Conservation (phyloP, 2,797 vertebrate genomes). For the Phrynocephalus forsythii region DNA sequence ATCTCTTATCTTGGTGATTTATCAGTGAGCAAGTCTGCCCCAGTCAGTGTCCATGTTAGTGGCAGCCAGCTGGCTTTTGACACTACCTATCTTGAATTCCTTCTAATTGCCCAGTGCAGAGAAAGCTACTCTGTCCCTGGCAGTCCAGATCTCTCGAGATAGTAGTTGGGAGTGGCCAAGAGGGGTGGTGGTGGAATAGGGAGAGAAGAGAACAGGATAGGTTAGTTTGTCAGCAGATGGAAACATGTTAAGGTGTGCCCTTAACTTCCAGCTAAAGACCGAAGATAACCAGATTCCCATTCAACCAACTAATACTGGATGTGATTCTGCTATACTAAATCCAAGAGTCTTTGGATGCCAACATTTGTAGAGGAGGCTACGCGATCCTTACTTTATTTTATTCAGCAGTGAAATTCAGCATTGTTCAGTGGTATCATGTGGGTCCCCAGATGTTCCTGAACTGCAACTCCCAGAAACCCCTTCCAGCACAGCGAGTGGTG, state of each 20-base stretch:
- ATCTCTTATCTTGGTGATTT: background rate
- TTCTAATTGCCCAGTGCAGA: slow-evolving; percentile 7
- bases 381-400: background rate
- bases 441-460: no score
- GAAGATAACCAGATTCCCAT: background rate
- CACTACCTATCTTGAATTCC: slow-evolving; percentile 1
- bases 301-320: background rate
- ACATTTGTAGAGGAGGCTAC: no score
- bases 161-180: background rate
- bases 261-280: background rate
- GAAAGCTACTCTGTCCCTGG: background rate
- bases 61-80: background rate
- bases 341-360: background rate
- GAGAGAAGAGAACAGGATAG: background rate
- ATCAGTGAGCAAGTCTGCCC: background rate
- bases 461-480: no score
- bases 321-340: background rate
- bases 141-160: background rate
- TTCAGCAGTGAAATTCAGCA: background rate
- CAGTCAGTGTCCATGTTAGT: background rate
- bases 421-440: background rate
- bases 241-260: background rate
- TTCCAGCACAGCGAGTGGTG: no score
- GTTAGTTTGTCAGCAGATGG: background rate
- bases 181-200: background rate